Evolutionary conservation across 2,797 vertebrate genomes (phyloP), one percentile per base, ranked within the genome.

Genomic region (Hylomyscus alleni): DNA sequence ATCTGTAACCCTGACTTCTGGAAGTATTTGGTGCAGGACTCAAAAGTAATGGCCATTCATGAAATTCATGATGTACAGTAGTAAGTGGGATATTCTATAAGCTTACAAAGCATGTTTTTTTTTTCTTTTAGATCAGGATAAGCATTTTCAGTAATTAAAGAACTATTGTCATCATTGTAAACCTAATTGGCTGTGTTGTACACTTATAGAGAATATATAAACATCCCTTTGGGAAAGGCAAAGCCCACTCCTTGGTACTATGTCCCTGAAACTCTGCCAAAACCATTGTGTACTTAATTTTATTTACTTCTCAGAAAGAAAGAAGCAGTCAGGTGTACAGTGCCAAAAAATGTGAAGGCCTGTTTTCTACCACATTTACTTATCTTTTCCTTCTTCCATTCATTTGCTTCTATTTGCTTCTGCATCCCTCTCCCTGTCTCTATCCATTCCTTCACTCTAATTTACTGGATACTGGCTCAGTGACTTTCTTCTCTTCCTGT

Each of bases 241-340:
- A 95, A 76, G 50, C 6, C 72, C 82, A 4, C 44, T 73, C 72
- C 31, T 56, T 60, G 54, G 72, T 80, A 22, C 92, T 56, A 0
- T 54, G 50, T 90, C 4, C 65, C 58, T 96, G 95, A 91, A 40
- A 95, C 17, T 81, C 90, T 76, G 93, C 90, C 94, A 73, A 72
- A 47, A 52, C 95, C 20, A 77, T 89, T 90, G 58, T 69, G 50
- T 69, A 91, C 19, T 93, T 95, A 86, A 89, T 91, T 95, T 93
- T 58, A 90, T 89, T 96, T 86, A 76, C 89, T 87, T 97, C 85
- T 94, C 69, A 75, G 85, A 82, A 60, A 60, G 52, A 54, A 34
- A 29, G 26, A 83, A 40, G 20, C 37, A 65, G 26, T 91, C 78
- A 56, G 47, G 37, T 60, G 31, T 44, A 2, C 6, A 37, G 22